A percentile compares a stretch with the other conserved stretches of the same genome.
These are phyloP conservation scores for Mimachlamys varia DNA, from an alignment of 2,888 invertebrate genomes.

Conservation along the genomic window DNA sequence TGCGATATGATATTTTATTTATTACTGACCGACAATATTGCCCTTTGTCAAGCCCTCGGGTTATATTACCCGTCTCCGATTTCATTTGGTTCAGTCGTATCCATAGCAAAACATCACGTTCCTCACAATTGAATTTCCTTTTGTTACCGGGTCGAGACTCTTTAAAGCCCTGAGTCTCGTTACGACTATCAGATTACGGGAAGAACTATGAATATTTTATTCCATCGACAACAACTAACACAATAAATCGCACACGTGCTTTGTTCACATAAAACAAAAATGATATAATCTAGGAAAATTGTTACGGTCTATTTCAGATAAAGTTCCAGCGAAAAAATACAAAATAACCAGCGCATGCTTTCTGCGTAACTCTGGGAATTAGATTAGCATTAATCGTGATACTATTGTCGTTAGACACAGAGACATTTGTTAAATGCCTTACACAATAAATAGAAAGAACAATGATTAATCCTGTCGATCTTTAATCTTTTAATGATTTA, in stretches of 20 bases:
- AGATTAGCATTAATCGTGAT: background rate
- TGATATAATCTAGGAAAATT: background rate
- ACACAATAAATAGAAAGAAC: background rate
- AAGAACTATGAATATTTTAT: constrained; percentile 1
- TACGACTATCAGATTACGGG: background rate
- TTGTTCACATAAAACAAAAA: background rate
- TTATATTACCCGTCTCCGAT: too few species aligned
- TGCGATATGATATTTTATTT: too few species aligned
- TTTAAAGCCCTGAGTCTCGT: background rate
- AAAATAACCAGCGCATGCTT: background rate
- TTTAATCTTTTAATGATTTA: too few species aligned
- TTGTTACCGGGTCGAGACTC: background rate
- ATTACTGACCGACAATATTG: too few species aligned
- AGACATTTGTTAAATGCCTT: background rate
- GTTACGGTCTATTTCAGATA: background rate
- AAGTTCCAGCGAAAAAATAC: background rate
- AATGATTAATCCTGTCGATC: background rate
- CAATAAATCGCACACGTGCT: background rate
- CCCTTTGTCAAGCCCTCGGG: too few species aligned
- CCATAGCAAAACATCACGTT: too few species aligned
- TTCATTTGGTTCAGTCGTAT: too few species aligned
- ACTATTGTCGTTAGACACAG: background rate
- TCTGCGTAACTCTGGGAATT: background rate
- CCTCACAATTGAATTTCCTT: background rate
- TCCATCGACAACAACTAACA: background rate